Evolutionary conservation across 1,140 invertebrate genomes (phyloP).

Genomic region (Drosophila subobscura): DNA sequence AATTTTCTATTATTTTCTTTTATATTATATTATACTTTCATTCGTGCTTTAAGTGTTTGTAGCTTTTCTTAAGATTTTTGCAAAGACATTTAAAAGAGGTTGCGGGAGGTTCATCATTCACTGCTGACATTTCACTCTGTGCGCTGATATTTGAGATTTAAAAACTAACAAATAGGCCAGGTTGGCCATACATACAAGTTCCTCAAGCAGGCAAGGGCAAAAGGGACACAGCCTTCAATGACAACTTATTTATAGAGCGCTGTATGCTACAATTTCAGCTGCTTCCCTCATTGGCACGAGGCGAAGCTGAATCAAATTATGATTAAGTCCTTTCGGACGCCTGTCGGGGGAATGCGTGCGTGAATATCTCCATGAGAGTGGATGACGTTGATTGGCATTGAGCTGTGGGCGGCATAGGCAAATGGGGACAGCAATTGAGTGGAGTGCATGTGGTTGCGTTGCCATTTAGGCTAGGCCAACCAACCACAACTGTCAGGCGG

Average conservation of each 20-base stretch:
- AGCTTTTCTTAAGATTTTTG: no score
- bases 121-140: background rate
- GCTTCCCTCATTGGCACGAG: conserved; percentile 41
- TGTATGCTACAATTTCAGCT: conserved; percentile 45
- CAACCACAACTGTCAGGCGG: conserved; percentile 1
- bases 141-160: background rate
- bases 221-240: background rate
- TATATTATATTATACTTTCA: no score
- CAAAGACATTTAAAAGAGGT: no score
- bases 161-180: conserved; percentile 25
- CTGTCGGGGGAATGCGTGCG: conserved; percentile 53
- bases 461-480: conserved; percentile 36
- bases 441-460: conserved; percentile 43
- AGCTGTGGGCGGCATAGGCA: conserved; percentile 40
- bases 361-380: conserved; percentile 31
- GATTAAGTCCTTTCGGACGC: conserved; percentile 64
- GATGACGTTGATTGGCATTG: conserved; percentile 60
- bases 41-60: no score
- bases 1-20: background rate
- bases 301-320: conserved; percentile 57
- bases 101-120: no score
- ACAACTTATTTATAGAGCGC: conserved; percentile 44
- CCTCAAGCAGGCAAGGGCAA: conserved; percentile 7
- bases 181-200: conserved; percentile 26
- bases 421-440: conserved; percentile 46